Conservation (phyloP, 2,113 vertebrate genomes). For the Leptobrachium leishanense region DNA sequence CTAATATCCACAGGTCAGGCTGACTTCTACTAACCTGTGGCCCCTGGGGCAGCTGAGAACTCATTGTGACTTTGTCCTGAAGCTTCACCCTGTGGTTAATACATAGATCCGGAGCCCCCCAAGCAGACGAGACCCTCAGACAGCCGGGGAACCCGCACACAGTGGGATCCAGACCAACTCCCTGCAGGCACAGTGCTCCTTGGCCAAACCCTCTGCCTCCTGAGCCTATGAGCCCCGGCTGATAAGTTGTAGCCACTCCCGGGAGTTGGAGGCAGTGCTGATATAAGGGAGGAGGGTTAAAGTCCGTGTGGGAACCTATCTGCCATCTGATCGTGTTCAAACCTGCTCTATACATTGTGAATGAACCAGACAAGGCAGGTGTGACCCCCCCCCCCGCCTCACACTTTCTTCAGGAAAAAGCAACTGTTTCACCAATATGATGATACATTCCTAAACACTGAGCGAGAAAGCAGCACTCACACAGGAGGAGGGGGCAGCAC, state of each 20-base stretch:
- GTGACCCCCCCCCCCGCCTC: neutral
- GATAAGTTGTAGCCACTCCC: slow-evolving; percentile 58
- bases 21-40: slow-evolving; percentile 62
- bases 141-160: slow-evolving; percentile 23
- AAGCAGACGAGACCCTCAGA: too few species aligned
- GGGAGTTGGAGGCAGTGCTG: neutral
- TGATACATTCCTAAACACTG: too few species aligned
- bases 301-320: neutral
- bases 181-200: slow-evolving; percentile 23
- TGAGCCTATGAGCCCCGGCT: slow-evolving; percentile 57
- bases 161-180: slow-evolving; percentile 37
- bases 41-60: slow-evolving; percentile 49
- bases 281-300: neutral
- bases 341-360: neutral
- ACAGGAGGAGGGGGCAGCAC: too few species aligned
- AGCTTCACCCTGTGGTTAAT: slow-evolving; percentile 22
- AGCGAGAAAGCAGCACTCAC: too few species aligned
- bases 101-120: too few species aligned
- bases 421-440: neutral
- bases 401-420: too few species aligned
- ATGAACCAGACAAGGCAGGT: neutral
- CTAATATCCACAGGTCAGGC: too few species aligned
- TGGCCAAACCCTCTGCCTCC: slow-evolving; percentile 52
- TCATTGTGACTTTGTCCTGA: slow-evolving; percentile 53
- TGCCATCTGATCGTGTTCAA: neutral